phyloP scores from a whole-genome alignment of 2,797 vertebrate genomes.

The Setipinna tenuifilis region DNA sequence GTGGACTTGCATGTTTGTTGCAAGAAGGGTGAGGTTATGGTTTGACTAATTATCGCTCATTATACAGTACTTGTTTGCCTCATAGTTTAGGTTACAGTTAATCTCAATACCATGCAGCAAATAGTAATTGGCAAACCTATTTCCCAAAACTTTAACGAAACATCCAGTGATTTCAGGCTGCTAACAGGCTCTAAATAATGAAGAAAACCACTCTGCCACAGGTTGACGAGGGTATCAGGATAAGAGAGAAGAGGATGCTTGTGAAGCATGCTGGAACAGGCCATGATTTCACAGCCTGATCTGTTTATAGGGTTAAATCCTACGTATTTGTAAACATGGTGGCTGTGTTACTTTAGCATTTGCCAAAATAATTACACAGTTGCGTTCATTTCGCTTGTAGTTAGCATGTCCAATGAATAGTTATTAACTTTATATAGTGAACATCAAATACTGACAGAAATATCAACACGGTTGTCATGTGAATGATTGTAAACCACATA shows the following conservation, averaged over 20 bases:
- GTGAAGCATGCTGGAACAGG: conserved; percentile 45
- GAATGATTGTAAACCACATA: not conserved
- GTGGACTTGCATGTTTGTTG: not conserved
- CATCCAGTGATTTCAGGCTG: too few species aligned
- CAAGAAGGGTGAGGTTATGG: not conserved
- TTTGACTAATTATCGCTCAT: too few species aligned
- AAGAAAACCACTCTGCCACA: too few species aligned
- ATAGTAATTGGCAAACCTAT: too few species aligned
- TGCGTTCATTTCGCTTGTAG: not conserved
- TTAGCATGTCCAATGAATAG: not conserved
- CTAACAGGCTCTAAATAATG: too few species aligned
- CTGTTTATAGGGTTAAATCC: conserved; percentile 16
- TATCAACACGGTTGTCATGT: conserved; percentile 5
- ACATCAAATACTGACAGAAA: conserved; percentile 50
- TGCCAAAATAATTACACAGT: not conserved
- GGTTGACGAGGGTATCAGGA: conserved; percentile 19
- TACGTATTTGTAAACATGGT: conserved; percentile 24
- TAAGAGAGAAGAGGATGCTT: conserved; percentile 31
- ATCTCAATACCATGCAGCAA: not conserved
- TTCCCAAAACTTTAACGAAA: too few species aligned
- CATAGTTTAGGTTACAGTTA: not conserved
- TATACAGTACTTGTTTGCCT: too few species aligned
- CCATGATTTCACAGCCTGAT: conserved; percentile 43
- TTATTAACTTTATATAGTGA: conserved; percentile 41
- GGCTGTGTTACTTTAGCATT: conserved; percentile 35